Evolutionary conservation across 2,113 vertebrate genomes (phyloP).

Genomic region (Lepisosteus osseus): DNA sequence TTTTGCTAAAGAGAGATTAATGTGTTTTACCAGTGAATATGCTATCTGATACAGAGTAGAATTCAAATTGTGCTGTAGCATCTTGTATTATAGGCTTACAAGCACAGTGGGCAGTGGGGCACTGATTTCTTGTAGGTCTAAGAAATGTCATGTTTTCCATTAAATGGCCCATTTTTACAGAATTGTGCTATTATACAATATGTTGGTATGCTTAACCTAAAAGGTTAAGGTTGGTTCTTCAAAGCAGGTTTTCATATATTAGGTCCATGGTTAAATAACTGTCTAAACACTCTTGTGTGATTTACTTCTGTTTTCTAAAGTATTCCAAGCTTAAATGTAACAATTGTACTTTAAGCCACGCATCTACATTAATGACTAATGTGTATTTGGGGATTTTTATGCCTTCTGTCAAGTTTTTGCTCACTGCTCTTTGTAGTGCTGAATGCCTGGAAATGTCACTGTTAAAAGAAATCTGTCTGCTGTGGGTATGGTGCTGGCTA

Average conservation of each 20-base stretch:
- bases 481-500: no score
- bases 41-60: no score
- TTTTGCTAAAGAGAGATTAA: no score
- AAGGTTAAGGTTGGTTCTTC: constrained; percentile 6
- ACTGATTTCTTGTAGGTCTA: no score
- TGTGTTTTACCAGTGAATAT: no score
- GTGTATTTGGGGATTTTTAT: background rate
- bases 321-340: background rate
- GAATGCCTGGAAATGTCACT: background rate
- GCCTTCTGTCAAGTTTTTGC: no score
- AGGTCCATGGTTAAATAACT: background rate
- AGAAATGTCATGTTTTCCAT: no score
- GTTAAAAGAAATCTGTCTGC: background rate
- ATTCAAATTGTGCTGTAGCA: no score
- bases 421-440: constrained; percentile 2
- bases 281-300: constrained; percentile 3
- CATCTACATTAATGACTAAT: background rate
- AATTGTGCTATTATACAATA: background rate
- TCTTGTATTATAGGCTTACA: no score
- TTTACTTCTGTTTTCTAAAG: background rate
- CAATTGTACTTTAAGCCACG: constrained; percentile 1
- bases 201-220: background rate
- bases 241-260: constrained; percentile 8
- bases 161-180: background rate
- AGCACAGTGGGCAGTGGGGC: no score